Conservation (phyloP, 2,888 invertebrate species). For the Aphidius colemani region DNA sequence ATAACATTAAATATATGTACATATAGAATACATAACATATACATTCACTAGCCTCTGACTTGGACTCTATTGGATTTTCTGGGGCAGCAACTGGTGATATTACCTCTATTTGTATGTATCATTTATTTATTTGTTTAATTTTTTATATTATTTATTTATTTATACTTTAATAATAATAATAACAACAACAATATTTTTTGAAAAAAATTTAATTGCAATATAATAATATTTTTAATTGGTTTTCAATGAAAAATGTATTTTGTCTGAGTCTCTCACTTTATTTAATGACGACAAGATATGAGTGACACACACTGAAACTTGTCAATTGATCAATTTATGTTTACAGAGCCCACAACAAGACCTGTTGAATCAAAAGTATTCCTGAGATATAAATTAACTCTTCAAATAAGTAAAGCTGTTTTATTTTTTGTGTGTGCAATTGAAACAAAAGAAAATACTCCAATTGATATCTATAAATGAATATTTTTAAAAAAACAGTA, state of each 20-base stretch:
- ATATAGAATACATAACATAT: neutral
- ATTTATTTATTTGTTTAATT: neutral
- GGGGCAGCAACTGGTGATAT: slow-evolving; percentile 21
- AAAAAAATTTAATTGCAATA: no score
- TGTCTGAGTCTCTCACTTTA: no score
- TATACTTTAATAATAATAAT: no score
- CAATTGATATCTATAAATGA: neutral
- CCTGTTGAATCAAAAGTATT: slow-evolving; percentile 24
- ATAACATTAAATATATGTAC: neutral
- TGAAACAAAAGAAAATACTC: neutral
- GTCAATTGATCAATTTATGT: slow-evolving; percentile 16
- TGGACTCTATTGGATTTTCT: slow-evolving; percentile 15
- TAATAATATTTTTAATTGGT: no score
- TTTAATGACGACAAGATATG: no score
- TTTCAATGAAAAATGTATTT: no score
- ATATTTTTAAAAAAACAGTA: no score
- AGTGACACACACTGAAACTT: neutral
- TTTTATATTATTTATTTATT: no score
- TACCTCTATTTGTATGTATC: slow-evolving; percentile 1
- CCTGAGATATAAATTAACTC: slow-evolving; percentile 31
- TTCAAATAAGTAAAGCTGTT: slow-evolving; percentile 1
- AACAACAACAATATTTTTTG: no score
- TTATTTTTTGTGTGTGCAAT: slow-evolving; percentile 35
- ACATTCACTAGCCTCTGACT: slow-evolving; percentile 12
- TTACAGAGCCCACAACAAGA: slow-evolving; percentile 16